phyloP scores from a whole-genome alignment of 2,888 invertebrate genomes.

The Ypsolopha scabrella region DNA sequence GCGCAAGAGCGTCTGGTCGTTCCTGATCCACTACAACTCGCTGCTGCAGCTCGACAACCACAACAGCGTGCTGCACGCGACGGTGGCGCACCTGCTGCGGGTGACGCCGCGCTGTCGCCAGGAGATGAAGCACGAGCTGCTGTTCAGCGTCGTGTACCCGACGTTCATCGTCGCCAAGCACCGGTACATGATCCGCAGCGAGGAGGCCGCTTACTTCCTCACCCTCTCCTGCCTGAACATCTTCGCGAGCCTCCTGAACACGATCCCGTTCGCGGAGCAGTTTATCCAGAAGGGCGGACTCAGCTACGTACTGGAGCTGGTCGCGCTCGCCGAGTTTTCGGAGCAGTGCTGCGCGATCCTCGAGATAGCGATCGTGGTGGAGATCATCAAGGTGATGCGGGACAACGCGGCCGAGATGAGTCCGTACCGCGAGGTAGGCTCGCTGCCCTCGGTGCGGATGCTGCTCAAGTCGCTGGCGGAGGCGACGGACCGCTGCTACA shows the following conservation, averaged over 20 bases:
- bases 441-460: constrained; percentile 53
- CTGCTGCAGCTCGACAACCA: constrained; percentile 67
- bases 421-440: constrained; percentile 41
- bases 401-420: constrained; percentile 32
- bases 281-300: constrained; percentile 71
- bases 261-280: constrained; percentile 67
- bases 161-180: constrained; percentile 69
- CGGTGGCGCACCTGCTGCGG: constrained; percentile 69
- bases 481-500: constrained; percentile 43
- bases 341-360: constrained; percentile 71
- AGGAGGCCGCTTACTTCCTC: constrained; percentile 66
- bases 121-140: constrained; percentile 67
- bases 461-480: constrained; percentile 48
- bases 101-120: constrained; percentile 67
- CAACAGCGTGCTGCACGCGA: constrained; percentile 61
- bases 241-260: constrained; percentile 68
- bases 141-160: constrained; percentile 72
- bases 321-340: constrained; percentile 65
- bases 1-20: constrained; percentile 63
- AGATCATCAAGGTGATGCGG: constrained; percentile 62
- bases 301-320: constrained; percentile 64
- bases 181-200: constrained; percentile 50
- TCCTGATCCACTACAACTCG: constrained; percentile 69
- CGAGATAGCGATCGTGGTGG: constrained; percentile 71
- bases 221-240: constrained; percentile 72